phyloP scores from a whole-genome alignment of 2,113 vertebrate genomes.

The Brachyhypopomus gauderio region DNA sequence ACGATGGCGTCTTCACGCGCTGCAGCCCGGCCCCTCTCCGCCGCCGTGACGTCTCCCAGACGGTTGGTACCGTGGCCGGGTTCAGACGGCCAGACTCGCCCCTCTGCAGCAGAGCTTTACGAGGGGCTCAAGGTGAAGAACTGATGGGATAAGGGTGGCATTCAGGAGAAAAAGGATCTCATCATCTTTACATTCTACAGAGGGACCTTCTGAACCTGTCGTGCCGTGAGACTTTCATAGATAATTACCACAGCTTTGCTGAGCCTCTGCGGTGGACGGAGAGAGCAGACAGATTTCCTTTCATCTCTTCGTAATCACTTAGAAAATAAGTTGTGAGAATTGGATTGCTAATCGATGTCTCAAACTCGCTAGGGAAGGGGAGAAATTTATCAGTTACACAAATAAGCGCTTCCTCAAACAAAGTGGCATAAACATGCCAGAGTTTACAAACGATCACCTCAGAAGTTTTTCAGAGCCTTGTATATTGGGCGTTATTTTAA shows the following conservation, averaged over 20 bases:
- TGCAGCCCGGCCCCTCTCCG: conserved; percentile 17
- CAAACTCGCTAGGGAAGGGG: not conserved
- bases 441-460: conserved; percentile 18
- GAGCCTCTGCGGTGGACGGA: not conserved
- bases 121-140: not conserved
- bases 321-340: conserved; percentile 25
- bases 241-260: not conserved
- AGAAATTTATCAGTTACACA: not conserved
- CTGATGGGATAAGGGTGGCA: conserved; percentile 39
- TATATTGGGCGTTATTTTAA: conserved; percentile 3
- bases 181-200: conserved; percentile 36
- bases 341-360: conserved; percentile 14
- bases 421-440: conserved; percentile 2
- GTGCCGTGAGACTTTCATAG: not conserved
- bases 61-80: conserved; percentile 14
- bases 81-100: conserved; percentile 7
- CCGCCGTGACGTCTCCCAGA: not conserved
- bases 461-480: conserved; percentile 16
- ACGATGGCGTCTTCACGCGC: conserved; percentile 15
- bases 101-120: conserved; percentile 2
- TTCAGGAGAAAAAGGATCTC: conserved; percentile 37
- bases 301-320: conserved; percentile 39
- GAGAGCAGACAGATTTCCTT: conserved; percentile 10
- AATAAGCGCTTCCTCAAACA: conserved; percentile 13
- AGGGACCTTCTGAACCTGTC: conserved; percentile 1